These are phyloP conservation scores for Omphaloscelis lunosa DNA, from an alignment of 2,888 invertebrate genomes.

Conservation along the genomic window DNA sequence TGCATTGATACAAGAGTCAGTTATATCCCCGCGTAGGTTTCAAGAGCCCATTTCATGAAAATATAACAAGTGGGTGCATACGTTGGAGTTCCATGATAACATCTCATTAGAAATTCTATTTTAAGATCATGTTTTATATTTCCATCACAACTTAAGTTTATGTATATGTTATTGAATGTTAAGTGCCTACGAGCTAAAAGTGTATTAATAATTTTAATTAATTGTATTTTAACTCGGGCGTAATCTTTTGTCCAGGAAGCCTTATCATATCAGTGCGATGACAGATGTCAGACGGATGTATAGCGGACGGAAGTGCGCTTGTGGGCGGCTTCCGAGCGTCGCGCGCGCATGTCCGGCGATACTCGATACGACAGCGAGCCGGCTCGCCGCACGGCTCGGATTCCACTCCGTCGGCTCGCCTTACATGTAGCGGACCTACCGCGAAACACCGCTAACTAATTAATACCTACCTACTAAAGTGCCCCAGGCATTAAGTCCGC, in stretches of 20 bases:
- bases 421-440: constrained; percentile 66
- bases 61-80: constrained; percentile 35
- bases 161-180: background rate
- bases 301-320: constrained; percentile 77
- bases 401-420: constrained; percentile 73
- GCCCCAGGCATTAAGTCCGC: too few species aligned
- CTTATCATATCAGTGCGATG: constrained; percentile 81
- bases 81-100: constrained; percentile 22
- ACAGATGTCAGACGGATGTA: constrained; percentile 70
- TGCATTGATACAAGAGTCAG: constrained; percentile 19
- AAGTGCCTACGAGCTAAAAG: constrained; percentile 3
- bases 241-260: constrained; percentile 77
- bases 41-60: constrained; percentile 32
- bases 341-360: constrained; percentile 82
- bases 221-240: constrained; percentile 25
- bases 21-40: constrained; percentile 31
- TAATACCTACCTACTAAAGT: constrained; percentile 23
- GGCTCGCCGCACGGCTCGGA: constrained; percentile 74
- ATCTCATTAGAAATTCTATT: constrained; percentile 27
- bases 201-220: constrained; percentile 12
- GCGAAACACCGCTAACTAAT: constrained; percentile 27
- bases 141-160: constrained; percentile 12
- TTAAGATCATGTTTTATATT: constrained; percentile 26
- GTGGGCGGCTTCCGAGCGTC: constrained; percentile 85
- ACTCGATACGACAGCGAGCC: constrained; percentile 72